A percentile compares a stretch with the other conserved stretches of the same genome.
These are phyloP conservation scores for Pristionchus maxplancki DNA, from an alignment of 2,888 invertebrate species.

Conservation along the genomic window DNA sequence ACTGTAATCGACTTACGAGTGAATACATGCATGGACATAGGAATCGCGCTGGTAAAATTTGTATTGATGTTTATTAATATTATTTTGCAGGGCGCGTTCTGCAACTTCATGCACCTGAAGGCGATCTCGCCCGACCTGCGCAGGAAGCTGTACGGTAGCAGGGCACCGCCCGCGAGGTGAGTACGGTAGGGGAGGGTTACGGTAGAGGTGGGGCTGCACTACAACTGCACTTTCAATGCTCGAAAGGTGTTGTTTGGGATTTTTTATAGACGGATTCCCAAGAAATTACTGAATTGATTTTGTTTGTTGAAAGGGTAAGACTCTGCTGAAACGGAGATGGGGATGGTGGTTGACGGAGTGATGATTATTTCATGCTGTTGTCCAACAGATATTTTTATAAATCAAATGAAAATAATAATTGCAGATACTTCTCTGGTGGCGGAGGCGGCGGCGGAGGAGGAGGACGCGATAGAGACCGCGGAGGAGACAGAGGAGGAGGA, in stretches of 20 bases:
- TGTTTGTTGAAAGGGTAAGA: not conserved
- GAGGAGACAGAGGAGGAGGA: slow-evolving; percentile 21
- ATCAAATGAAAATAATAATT: not conserved
- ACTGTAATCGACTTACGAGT: not conserved
- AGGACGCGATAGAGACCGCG: slow-evolving; percentile 54
- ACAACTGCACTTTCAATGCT: too few species aligned
- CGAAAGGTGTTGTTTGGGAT: too few species aligned
- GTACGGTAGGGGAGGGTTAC: not conserved
- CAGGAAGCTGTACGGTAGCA: slow-evolving; percentile 52
- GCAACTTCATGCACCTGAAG: slow-evolving; percentile 99
- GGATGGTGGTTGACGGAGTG: not conserved
- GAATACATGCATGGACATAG: not conserved
- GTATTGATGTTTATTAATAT: not conserved
- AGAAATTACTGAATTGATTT: not conserved
- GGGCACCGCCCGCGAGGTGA: slow-evolving; percentile 44
- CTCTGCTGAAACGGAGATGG: not conserved
- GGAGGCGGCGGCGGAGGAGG: slow-evolving; percentile 57
- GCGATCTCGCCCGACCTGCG: slow-evolving; percentile 53
- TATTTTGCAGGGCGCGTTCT: slow-evolving; percentile 88
- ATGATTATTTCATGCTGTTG: not conserved
- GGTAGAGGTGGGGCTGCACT: not conserved
- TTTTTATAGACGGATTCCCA: too few species aligned
- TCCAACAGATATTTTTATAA: too few species aligned
- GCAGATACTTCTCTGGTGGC: slow-evolving; percentile 27
- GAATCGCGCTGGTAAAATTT: not conserved